Evolutionary conservation across 2,888 invertebrate species (phyloP).

Genomic region (Zaprionus obscuricornis): DNA sequence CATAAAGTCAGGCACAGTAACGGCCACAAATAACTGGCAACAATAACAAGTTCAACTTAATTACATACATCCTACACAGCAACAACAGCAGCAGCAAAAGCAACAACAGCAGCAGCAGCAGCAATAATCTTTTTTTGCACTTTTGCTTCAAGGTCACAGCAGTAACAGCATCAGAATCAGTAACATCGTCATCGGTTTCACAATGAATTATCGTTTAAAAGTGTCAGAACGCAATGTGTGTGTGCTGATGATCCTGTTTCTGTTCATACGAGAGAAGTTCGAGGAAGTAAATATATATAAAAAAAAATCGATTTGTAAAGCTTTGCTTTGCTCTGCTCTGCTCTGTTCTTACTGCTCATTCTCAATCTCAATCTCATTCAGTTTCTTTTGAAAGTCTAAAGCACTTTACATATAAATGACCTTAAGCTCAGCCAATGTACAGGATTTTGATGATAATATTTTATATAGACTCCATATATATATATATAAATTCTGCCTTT

Average conservation of each 20-base stretch:
- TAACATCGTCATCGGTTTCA: slow-evolving; percentile 5
- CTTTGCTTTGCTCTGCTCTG: too few relatives aligned
- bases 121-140: slow-evolving; percentile 56
- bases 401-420: slow-evolving; percentile 38
- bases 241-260: slow-evolving; percentile 45
- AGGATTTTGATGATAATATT: slow-evolving; percentile 63
- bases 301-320: slow-evolving; percentile 11
- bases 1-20: slow-evolving; percentile 42
- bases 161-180: slow-evolving; percentile 7
- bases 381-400: slow-evolving; percentile 4
- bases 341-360: too few relatives aligned
- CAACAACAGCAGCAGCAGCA: slow-evolving; percentile 15
- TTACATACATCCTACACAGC: slow-evolving; percentile 69
- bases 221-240: slow-evolving; percentile 11
- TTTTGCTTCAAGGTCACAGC: slow-evolving; percentile 61
- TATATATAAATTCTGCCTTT: slow-evolving; percentile 60
- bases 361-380: background rate
- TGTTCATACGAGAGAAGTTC: slow-evolving; percentile 36
- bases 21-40: slow-evolving; percentile 45
- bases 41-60: slow-evolving; percentile 70
- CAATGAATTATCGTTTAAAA: slow-evolving; percentile 55
- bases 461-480: too few relatives aligned
- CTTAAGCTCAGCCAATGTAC: slow-evolving; percentile 56
- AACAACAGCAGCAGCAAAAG: slow-evolving; percentile 14
- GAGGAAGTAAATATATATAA: too few relatives aligned